phyloP scores from a whole-genome alignment of 2,888 invertebrate genomes.

The Caenorhabditis sulstoni region DNA sequence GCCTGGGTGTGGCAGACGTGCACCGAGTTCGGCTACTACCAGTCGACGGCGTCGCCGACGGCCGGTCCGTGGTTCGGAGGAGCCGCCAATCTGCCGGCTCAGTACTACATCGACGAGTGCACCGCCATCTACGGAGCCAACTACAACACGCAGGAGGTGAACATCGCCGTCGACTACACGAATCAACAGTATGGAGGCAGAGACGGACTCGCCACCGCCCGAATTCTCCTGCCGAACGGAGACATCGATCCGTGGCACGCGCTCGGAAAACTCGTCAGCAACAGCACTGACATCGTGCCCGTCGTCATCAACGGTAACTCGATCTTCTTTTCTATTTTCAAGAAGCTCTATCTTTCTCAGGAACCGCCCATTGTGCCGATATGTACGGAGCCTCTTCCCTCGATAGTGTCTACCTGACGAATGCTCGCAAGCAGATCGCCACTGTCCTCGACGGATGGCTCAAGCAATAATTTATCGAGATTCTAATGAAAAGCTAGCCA shows the following conservation, averaged over 20 bases:
- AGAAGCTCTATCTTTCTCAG: no score
- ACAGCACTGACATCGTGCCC: conserved; percentile 49
- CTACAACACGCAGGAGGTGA: conserved; percentile 60
- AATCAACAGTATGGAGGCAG: conserved; percentile 70
- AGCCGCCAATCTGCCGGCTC: conserved; percentile 52
- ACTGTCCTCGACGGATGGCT: conserved; percentile 46
- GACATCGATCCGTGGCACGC: conserved; percentile 70
- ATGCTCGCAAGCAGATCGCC: conserved; percentile 53
- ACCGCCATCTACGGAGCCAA: conserved; percentile 65
- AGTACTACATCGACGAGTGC: conserved; percentile 68
- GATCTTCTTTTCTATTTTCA: no score
- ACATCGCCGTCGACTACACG: conserved; percentile 61
- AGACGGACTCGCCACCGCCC: conserved; percentile 58
- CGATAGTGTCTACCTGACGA: conserved; percentile 45
- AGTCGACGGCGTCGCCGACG: conserved; percentile 85
- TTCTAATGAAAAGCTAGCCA: background rate
- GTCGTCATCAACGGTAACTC: conserved; percentile 65
- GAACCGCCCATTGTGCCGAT: conserved; percentile 72
- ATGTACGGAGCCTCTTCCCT: conserved; percentile 62
- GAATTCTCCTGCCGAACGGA: conserved; percentile 68
- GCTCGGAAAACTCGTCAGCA: conserved; percentile 61
- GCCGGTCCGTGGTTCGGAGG: conserved; percentile 67
- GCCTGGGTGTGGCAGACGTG: conserved; percentile 97
- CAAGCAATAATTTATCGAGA: conserved; percentile 8
- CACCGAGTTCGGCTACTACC: conserved; percentile 95